Base-by-base conservation (phyloP, 2,888 invertebrate genomes). In the Clistopyga incitator region DNA sequence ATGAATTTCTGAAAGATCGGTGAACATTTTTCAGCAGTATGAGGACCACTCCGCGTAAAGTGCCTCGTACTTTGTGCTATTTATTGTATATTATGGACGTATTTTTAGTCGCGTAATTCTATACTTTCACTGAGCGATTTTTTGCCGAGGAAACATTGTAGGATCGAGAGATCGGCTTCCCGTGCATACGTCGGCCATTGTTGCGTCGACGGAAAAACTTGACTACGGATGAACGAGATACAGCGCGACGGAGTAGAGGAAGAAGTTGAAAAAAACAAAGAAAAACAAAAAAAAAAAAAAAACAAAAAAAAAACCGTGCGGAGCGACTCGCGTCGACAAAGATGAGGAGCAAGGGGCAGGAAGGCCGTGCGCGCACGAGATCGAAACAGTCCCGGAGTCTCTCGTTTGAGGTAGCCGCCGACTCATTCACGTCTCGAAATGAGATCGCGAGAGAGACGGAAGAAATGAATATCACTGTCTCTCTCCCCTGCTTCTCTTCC, bases 401-500 rank as follows among this genome's bases (percentile, higher is more conserved):
- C 90, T 91, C 91, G 92, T 92, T 92, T 92, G 92, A 92, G 92
- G 91, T 91, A 90, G 92, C 92, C 92, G 92, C 91, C 91, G 88
- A 88, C 91, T 92, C 92, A 91, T 92, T 92, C 92, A 91, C 88
- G 90, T 92, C 91, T 92, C 91, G 90, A 92, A 91, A 92, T 92
- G 90, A 92, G 91, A 92, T 92, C 90, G 90, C 86, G 68, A 68
- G 68, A 68, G 75, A 75, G 75, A 75, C 18, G 34, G 38, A 75
- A 70, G 20, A 50, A 75, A 67, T 45, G 42, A 65, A 65, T 42
- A 65, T 42, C 20, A 65, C 59, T 61, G 47, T 61, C 61, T 61
- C 42, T 50, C 61, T 64, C 75, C 0, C 34, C 61, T 75, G 47
- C 38, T 75, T 75, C 80, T 83, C 80, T 77, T 83, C 80, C 80